Base-by-base conservation (phyloP, 2,888 invertebrate species). In the Scaptomyza reducta region DNA sequence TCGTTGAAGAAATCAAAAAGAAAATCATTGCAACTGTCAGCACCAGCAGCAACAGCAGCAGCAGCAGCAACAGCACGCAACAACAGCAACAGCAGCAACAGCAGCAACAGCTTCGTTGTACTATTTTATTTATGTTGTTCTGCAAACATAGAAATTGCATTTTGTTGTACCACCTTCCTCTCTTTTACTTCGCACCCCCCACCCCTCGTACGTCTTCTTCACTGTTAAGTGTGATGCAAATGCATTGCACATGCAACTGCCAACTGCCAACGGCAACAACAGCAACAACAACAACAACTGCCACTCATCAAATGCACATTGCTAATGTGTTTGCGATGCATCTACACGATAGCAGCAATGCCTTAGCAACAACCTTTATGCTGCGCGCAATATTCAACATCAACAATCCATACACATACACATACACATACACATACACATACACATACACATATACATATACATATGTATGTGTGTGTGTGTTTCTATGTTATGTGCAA, bases 71-170 rank as follows among this genome's bases (percentile, higher is more conserved):
- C n/a, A n/a, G n/a, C n/a, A n/a, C n/a, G 13, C 65, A 65, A 2
- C 44, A 51, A 10, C 42, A 51, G 5, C 67, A 73, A 0, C 57
- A 60, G 3, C 42, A 44, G 0, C 65, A 29, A 7, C 51, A 38
- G 10, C 65, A 64, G 2, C 44, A 51, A 10, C 42, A 51, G 3
- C 51, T 54, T 16, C 22, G 22, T 35, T 14, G 46, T 35, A 27
- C 27, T 27, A 55, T 63, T 59, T 76, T 77, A 77, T 79, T 73
- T 79, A 72, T 75, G 72, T 64, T 73, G 61, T 58, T 73, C 13
- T 61, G 67, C 77, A 67, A 79, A 80, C 77, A 79, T 76, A 51
- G 79, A 69, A 76, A 76, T 76, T 77, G 73, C 80, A 79, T 79
- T 72, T 79, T 70, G 13, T 45, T 27, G 18, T 16, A 16, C 25